These are phyloP conservation scores for Acanthornis magna DNA, from an alignment of 2,797 vertebrate species.

Conservation along the genomic window DNA sequence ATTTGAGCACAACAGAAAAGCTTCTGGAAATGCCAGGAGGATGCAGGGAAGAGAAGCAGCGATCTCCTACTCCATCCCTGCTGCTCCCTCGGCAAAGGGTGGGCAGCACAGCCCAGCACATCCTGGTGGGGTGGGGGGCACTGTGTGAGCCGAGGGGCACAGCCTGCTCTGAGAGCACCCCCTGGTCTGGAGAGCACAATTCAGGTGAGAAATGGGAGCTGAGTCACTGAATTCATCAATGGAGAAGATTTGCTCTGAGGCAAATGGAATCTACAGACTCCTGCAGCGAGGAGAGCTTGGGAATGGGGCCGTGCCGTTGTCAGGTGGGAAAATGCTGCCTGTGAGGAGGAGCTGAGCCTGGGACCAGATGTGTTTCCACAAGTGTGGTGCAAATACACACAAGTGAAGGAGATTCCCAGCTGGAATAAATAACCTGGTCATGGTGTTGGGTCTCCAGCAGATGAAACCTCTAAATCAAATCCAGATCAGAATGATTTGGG, in stretches of 20 bases:
- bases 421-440: background rate
- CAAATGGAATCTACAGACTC: background rate
- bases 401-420: background rate
- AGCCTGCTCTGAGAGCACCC: background rate
- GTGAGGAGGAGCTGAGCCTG: background rate
- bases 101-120: no score
- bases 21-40: background rate
- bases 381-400: background rate
- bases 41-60: background rate
- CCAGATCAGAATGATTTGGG: background rate
- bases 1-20: background rate
- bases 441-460: background rate
- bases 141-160: background rate
- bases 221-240: background rate
- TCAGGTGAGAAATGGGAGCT: background rate
- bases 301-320: background rate
- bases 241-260: background rate
- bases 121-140: no score
- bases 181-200: background rate
- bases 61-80: background rate
- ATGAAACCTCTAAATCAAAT: background rate
- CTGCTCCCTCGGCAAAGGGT: background rate
- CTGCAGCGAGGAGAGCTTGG: background rate
- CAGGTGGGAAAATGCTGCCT: background rate
- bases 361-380: background rate